Evolutionary conservation across 2,113 vertebrate species (phyloP), one percentile per base, ranked within the genome.

Genomic region (Macaca nemestrina): DNA sequence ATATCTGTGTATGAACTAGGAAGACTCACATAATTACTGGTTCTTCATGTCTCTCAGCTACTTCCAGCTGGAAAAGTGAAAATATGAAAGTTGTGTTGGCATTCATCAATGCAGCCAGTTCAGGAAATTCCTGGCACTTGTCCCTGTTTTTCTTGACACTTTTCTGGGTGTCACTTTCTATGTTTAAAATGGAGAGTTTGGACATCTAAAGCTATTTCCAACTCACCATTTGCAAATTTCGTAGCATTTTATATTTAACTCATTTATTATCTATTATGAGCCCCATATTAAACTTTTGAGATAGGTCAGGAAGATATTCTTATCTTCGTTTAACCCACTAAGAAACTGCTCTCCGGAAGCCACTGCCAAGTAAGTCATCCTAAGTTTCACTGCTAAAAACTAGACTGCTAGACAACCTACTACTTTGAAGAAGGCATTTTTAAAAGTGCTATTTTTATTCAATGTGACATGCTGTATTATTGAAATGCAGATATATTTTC

Each of bases 401-500:
- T 11, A 68, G 43, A 35, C 50, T 23, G 6, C 52, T 12, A 25
- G 8, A 18, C 55, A 18, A 50, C 64, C 45, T 9, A 50, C 27
- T 23, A 57, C 76, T 92, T 25, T 43, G 76, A 78, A 80, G 23
- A 79, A 35, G 6, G 6, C 27, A 11, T 88, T 68, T 68, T 52
- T 32, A 57, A 50, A 70, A 55, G 20, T 43, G 8, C 35, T 64
- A 20, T 67, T 70, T 93, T 40, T 50, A 59, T 84, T 76, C 72
- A 40, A 2, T 10, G 17, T 45, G 9, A 43, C 27, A 17, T 30
- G 64, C 30, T 45, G 3, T 48, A 38, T 50, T n/a, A 32, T 23
- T 94, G 72, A 88, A 82, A 90, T 94, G 57, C 93, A 83, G 14
- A 88, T 73, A 64, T 57, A 38, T 50, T 94, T 87, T 94, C 45